Percentiles rank a stretch among this genome's conserved stretches.
These are phyloP conservation scores for Rhinichthys osculus DNA, from an alignment of 2,797 vertebrate species.

Conservation along the genomic window DNA sequence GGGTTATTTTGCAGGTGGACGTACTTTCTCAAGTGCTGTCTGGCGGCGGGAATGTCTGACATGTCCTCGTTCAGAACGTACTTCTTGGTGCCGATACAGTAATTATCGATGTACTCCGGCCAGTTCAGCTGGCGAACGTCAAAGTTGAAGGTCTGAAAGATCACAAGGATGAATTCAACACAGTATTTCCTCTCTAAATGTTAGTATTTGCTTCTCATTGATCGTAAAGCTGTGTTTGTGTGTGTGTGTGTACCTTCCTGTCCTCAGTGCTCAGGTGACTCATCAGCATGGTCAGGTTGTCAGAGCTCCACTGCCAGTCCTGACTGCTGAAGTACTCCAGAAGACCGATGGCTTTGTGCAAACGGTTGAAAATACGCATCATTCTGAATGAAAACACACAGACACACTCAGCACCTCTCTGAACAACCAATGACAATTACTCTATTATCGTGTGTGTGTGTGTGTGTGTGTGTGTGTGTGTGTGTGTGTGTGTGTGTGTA, in stretches of 20 bases:
- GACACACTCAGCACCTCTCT: not conserved
- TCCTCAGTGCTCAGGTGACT: slow-evolving; percentile 88
- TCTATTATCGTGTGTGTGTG: not conserved
- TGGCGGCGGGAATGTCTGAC: slow-evolving; percentile 91
- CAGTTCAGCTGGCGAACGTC: slow-evolving; percentile 95
- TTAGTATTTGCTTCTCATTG: not conserved
- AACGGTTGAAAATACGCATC: slow-evolving; percentile 90
- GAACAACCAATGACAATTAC: not conserved
- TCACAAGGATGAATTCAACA: not conserved
- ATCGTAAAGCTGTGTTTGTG: not conserved
- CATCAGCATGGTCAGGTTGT: slow-evolving; percentile 92
- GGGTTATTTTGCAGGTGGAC: slow-evolving; percentile 49
- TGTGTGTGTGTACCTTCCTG: slow-evolving; percentile 80
- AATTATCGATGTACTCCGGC: slow-evolving; percentile 95
- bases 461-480: not conserved
- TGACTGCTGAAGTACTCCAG: slow-evolving; percentile 91
- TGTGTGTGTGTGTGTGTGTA: not conserved
- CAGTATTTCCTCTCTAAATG: not conserved
- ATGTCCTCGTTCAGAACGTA: slow-evolving; percentile 96
- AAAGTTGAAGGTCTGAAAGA: slow-evolving; percentile 90
- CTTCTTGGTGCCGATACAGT: slow-evolving; percentile 94
- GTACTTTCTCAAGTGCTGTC: slow-evolving; percentile 92
- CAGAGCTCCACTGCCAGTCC: slow-evolving; percentile 94
- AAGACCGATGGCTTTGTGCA: slow-evolving; percentile 86
- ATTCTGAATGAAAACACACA: slow-evolving; percentile 78